Evolutionary conservation across 1,140 invertebrate species (phyloP).

Genomic region (Oedothorax gibbosus): DNA sequence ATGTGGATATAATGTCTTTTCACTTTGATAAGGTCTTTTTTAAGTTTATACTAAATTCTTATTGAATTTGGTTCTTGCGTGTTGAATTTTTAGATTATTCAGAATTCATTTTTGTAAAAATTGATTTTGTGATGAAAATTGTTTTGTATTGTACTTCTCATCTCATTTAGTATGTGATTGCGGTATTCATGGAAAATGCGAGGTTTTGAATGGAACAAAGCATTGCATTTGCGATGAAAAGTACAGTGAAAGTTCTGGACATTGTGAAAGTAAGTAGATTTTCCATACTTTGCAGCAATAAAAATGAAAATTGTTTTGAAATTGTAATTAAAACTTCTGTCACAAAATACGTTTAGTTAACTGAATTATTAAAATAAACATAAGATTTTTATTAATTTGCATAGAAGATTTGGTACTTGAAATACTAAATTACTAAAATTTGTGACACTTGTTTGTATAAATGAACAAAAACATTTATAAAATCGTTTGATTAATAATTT

Average conservation of each 20-base stretch:
- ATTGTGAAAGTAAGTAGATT: conserved; percentile 10
- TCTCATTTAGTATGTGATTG: background rate
- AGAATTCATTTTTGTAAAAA: background rate
- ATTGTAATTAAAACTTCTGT: background rate
- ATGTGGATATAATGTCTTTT: too few species aligned
- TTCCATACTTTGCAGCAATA: background rate
- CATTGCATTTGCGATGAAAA: background rate
- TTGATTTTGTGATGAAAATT: background rate
- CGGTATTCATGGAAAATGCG: background rate
- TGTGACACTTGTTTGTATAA: background rate
- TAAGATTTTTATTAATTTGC: background rate
- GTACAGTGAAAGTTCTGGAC: background rate
- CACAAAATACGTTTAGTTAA: background rate
- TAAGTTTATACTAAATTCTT: background rate
- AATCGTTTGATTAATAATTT: too few species aligned
- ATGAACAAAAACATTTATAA: background rate
- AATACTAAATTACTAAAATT: background rate
- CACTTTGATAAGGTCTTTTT: background rate
- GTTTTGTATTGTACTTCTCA: background rate
- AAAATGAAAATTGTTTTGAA: background rate
- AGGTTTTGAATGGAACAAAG: background rate
- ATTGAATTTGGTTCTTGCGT: background rate
- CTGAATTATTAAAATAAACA: background rate
- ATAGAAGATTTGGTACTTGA: background rate
- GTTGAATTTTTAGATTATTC: background rate